Conservation (phyloP, 2,113 vertebrate species). For the Romanogobio albipinnatus region DNA sequence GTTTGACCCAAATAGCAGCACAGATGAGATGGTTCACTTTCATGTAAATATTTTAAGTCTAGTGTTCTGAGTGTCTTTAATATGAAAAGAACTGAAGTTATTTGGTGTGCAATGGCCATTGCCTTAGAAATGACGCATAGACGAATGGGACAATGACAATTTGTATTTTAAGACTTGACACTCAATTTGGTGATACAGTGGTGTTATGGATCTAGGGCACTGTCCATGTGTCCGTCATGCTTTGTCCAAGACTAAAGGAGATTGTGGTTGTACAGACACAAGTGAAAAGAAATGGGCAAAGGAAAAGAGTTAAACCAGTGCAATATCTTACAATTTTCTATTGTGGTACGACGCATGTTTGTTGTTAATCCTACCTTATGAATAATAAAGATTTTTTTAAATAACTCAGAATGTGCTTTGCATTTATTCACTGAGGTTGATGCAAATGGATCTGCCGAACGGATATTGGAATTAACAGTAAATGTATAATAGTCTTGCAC, state of each 20-base stretch:
- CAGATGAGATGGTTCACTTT: slow-evolving; percentile 21
- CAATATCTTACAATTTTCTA: slow-evolving; percentile 78
- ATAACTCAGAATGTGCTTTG: neutral
- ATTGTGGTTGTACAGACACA: slow-evolving; percentile 31
- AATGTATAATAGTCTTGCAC: neutral
- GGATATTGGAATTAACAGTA: neutral
- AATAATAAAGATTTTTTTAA: slow-evolving; percentile 76
- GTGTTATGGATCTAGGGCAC: slow-evolving; percentile 21
- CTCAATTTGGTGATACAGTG: neutral
- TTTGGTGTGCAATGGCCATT: slow-evolving; percentile 31
- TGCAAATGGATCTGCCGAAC: neutral
- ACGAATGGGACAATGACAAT: slow-evolving; percentile 23
- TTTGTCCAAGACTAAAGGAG: slow-evolving; percentile 45
- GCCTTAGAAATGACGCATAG: slow-evolving; percentile 18
- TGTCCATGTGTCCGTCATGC: slow-evolving; percentile 21
- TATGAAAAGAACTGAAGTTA: slow-evolving; percentile 25
- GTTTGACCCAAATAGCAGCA: neutral
- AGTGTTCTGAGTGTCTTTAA: slow-evolving; percentile 20
- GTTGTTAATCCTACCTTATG: slow-evolving; percentile 74
- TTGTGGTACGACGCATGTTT: slow-evolving; percentile 78
- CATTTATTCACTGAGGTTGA: slow-evolving; percentile 20
- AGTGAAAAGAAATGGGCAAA: slow-evolving; percentile 46
- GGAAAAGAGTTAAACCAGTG: slow-evolving; percentile 71
- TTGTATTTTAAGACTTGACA: slow-evolving; percentile 31
- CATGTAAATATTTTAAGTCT: slow-evolving; percentile 27